A percentile compares a stretch with the other conserved stretches of the same genome.
phyloP scores from a whole-genome alignment of 1,140 invertebrate species.

The Solenopsis invicta region DNA sequence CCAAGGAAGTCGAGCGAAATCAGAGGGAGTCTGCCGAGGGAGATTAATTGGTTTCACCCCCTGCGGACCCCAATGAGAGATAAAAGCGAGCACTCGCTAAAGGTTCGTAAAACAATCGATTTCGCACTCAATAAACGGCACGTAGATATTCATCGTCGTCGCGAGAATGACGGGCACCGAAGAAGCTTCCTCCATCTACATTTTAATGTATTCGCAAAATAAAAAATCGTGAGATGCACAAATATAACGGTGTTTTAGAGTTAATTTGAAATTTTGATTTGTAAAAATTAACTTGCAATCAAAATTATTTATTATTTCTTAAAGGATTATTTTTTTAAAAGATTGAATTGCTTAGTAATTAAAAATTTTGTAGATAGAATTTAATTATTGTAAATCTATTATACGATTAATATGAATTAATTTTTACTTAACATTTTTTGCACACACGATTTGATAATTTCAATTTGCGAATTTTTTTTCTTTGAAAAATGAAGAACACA shows the following conservation, averaged over 20 bases:
- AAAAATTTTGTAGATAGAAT: not conserved
- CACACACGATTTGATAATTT: too few relatives aligned
- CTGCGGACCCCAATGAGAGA: conserved; percentile 47
- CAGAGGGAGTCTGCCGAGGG: conserved; percentile 64
- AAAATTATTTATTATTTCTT: not conserved
- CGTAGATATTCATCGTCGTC: not conserved
- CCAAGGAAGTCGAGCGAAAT: conserved; percentile 65
- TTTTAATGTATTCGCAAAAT: conserved; percentile 6
- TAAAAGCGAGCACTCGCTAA: conserved; percentile 57
- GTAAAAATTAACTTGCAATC: not conserved
- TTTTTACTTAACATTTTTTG: too few relatives aligned
- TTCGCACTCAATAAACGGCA: not conserved
- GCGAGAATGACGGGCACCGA: not conserved
- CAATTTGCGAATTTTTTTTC: too few relatives aligned
- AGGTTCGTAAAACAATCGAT: conserved; percentile 67
- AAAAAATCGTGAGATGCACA: not conserved
- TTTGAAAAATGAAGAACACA: too few relatives aligned
- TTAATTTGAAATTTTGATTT: not conserved
- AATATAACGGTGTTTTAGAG: not conserved
- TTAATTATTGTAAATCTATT: not conserved
- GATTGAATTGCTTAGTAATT: not conserved
- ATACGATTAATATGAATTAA: not conserved
- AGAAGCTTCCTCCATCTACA: not conserved
- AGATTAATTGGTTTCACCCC: conserved; percentile 70
- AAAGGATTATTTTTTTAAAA: not conserved